A percentile compares a stretch with the other conserved stretches of the same genome.
Evolutionary conservation across 2,113 vertebrate species (phyloP).

Genomic region (Polypterus senegalus): DNA sequence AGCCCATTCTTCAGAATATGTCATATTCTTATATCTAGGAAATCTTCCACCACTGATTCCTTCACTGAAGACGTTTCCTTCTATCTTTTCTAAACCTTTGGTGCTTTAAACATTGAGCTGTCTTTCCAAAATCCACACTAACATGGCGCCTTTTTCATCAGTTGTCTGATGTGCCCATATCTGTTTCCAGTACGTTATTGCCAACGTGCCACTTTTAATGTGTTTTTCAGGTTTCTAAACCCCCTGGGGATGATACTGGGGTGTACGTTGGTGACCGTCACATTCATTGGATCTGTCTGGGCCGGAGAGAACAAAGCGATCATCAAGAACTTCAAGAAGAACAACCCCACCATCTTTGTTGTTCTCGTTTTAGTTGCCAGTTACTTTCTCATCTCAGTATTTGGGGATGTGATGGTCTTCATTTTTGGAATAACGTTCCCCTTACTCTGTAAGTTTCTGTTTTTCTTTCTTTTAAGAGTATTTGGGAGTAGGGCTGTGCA

Average conservation of each 20-base stretch:
- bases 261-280: conserved; percentile 58
- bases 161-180: not conserved
- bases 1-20: too few species aligned
- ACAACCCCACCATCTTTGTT: conserved; percentile 67
- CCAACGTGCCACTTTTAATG: not conserved
- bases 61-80: too few species aligned
- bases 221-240: conserved; percentile 65
- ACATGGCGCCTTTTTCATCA: too few species aligned
- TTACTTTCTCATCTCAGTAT: conserved; percentile 76
- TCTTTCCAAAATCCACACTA: too few species aligned
- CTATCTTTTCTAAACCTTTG: too few species aligned
- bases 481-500: too few species aligned
- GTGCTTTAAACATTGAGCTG: too few species aligned
- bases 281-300: conserved; percentile 75
- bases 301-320: conserved; percentile 67
- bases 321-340: conserved; percentile 71
- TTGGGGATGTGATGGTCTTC: conserved; percentile 87
- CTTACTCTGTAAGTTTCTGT: conserved; percentile 63
- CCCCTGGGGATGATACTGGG: conserved; percentile 80
- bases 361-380: conserved; percentile 66
- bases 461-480: not conserved
- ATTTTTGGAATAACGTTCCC: conserved; percentile 81
- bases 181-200: not conserved
- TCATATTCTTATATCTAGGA: too few species aligned
- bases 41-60: too few species aligned